phyloP scores from a whole-genome alignment of 2,797 vertebrate species.

The Chromobotia macracanthus region DNA sequence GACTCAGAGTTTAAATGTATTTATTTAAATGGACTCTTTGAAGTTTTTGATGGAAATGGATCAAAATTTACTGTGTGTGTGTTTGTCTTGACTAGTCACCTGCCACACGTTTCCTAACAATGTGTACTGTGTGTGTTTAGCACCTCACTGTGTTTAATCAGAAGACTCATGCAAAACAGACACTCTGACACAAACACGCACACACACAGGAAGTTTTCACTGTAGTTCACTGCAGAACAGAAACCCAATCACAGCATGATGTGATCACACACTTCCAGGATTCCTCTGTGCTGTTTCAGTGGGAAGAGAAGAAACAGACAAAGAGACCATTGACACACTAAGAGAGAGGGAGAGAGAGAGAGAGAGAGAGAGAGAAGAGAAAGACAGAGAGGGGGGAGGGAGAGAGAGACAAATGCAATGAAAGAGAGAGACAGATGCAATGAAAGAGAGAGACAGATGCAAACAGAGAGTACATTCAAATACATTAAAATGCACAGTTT shows the following conservation, averaged over 20 bases:
- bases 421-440: no score
- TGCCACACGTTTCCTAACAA: no score
- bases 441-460: background rate
- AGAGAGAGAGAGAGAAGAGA: background rate
- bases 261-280: conserved; percentile 12
- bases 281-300: conserved; percentile 19
- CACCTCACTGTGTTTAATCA: no score
- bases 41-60: no score
- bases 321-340: conserved; percentile 17
- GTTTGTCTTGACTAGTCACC: no score
- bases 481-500: no score
- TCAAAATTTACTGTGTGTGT: no score
- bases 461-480: background rate
- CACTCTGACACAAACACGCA: background rate
- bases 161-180: background rate
- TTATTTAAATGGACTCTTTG: no score
- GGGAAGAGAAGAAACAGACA: conserved; percentile 30
- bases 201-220: conserved; percentile 17
- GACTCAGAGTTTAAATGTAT: no score
- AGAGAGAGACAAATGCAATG: no score
- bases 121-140: no score
- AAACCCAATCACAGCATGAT: conserved; percentile 33
- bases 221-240: conserved; percentile 18
- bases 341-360: background rate
- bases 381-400: no score